Conservation (phyloP, 2,113 vertebrate species). For the Nannobrachium achirus region DNA sequence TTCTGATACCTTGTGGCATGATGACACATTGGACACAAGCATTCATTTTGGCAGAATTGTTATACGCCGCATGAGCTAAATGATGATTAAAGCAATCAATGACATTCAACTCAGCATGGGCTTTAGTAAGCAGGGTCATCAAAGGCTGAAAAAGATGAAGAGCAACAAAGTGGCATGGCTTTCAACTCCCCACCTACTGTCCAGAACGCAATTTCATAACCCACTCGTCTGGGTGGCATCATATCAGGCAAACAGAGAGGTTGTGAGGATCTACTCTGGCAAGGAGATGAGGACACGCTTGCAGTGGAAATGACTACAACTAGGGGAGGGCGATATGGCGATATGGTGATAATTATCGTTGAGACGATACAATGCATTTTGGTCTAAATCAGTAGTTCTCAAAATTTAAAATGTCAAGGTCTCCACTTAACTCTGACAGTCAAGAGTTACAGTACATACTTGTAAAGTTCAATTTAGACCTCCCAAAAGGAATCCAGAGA, state of each 20-base stretch:
- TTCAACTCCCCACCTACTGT: neutral
- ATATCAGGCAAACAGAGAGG: conserved; percentile 3
- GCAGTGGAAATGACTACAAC: neutral
- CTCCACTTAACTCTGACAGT: too few relatives aligned
- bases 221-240: neutral
- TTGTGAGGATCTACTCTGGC: neutral
- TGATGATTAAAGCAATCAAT: neutral
- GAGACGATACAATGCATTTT: too few relatives aligned
- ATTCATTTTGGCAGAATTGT: neutral
- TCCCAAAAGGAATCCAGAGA: too few relatives aligned
- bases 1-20: too few relatives aligned
- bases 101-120: neutral
- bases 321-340: too few relatives aligned
- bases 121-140: neutral
- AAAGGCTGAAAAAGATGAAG: neutral
- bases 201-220: neutral
- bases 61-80: neutral
- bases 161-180: conserved; percentile 4
- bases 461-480: too few relatives aligned
- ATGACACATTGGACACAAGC: neutral
- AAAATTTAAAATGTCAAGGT: too few relatives aligned
- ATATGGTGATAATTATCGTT: too few relatives aligned
- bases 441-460: too few relatives aligned
- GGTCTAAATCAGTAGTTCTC: too few relatives aligned
- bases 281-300: neutral